phyloP scores from a whole-genome alignment of 2,113 vertebrate species.

The Nannobrachium achirus region DNA sequence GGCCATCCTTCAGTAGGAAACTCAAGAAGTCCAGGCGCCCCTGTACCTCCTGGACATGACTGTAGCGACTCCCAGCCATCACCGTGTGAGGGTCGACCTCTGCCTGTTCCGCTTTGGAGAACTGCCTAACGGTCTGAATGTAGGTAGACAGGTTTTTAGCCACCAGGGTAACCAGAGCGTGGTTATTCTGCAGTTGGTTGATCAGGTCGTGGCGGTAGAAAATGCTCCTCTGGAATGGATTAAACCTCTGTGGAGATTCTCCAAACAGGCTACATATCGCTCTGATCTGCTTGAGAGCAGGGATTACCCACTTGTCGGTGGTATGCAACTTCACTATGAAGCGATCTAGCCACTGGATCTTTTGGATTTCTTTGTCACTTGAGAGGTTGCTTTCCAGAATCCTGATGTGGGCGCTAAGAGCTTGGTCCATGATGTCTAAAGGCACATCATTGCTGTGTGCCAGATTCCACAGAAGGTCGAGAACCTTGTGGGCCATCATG shows the following conservation, averaged over 20 bases:
- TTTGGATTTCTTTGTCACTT: constrained; percentile 98
- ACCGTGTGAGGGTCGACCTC: constrained; percentile 99
- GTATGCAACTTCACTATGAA: constrained; percentile 99
- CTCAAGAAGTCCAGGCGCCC: constrained; percentile 97
- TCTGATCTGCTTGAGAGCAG: constrained; percentile 97
- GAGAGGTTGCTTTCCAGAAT: constrained; percentile 98
- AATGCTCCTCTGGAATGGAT: constrained; percentile 97
- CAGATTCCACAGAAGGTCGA: constrained; percentile 97
- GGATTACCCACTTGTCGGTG: constrained; percentile 99
- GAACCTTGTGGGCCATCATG: constrained; percentile 98
- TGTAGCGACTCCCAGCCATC: constrained; percentile 95
- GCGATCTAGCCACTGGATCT: constrained; percentile 99
- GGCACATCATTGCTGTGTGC: constrained; percentile 99
- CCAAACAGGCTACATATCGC: constrained; percentile 99
- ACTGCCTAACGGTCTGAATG: constrained; percentile 98
- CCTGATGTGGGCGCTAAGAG: constrained; percentile 98
- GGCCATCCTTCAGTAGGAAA: constrained; percentile 98
- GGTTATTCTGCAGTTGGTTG: constrained; percentile 99
- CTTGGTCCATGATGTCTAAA: constrained; percentile 99
- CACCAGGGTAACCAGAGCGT: constrained; percentile 95
- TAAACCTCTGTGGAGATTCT: constrained; percentile 98
- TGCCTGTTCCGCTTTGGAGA: constrained; percentile 95
- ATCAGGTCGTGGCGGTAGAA: constrained; percentile 99
- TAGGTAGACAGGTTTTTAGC: constrained; percentile 98
- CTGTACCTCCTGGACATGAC: constrained; percentile 98